Evolutionary conservation across 1,140 invertebrate genomes (phyloP).

Genomic region (Drosophila seguyi): DNA sequence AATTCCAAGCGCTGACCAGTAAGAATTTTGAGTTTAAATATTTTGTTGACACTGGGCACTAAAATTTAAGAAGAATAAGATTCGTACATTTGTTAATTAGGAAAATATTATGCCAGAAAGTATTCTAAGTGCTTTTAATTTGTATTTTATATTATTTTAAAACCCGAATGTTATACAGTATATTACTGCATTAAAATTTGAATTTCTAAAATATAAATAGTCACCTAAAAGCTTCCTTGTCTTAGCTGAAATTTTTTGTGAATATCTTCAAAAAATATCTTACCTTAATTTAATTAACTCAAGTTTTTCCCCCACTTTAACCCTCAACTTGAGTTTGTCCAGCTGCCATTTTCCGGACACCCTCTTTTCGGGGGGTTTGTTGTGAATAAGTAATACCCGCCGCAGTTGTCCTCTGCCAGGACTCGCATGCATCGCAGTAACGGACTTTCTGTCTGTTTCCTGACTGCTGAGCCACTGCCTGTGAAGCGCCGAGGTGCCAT

Average conservation of each 20-base stretch:
- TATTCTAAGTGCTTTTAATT: neutral
- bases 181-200: no score
- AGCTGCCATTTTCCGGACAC: slow-evolving; percentile 30
- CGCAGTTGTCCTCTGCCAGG: slow-evolving; percentile 39
- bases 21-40: slow-evolving; percentile 31
- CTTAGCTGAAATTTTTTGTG: neutral
- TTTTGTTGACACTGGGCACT: neutral
- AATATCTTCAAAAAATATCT: neutral
- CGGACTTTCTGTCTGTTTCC: slow-evolving; percentile 32
- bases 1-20: slow-evolving; percentile 43
- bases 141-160: neutral
- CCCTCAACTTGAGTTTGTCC: slow-evolving; percentile 31
- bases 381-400: slow-evolving; percentile 75
- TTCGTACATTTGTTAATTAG: neutral
- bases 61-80: neutral
- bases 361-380: slow-evolving; percentile 16
- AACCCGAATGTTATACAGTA: neutral
- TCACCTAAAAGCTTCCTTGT: no score
- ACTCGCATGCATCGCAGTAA: slow-evolving; percentile 55
- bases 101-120: neutral
- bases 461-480: slow-evolving; percentile 42
- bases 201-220: no score
- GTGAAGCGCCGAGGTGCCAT: slow-evolving; percentile 13
- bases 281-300: slow-evolving; percentile 45
- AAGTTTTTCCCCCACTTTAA: slow-evolving; percentile 6